Evolutionary conservation across 2,888 invertebrate genomes (phyloP).

Genomic region (Stictocephala bisonia): DNA sequence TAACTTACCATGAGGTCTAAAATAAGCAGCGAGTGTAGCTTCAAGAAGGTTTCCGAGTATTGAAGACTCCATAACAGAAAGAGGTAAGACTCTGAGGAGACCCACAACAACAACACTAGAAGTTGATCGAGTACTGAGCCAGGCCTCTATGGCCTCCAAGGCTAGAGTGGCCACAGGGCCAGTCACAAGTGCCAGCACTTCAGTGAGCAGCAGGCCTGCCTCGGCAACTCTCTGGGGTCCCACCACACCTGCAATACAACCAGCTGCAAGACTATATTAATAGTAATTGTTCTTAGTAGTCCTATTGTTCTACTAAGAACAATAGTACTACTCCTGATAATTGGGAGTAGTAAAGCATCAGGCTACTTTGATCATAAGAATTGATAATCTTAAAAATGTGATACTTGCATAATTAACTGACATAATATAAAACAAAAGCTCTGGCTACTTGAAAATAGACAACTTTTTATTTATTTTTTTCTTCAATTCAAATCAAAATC

Average conservation of each 20-base stretch:
- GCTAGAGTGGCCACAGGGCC: conserved; percentile 62
- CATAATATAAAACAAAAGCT: no score
- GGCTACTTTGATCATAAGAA: no score
- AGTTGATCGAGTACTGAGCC: conserved; percentile 66
- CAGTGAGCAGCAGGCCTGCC: conserved; percentile 67
- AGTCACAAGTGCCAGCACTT: conserved; percentile 66
- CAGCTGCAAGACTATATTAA: no score
- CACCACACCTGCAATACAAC: conserved; percentile 47
- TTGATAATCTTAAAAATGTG: no score
- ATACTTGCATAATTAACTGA: no score
- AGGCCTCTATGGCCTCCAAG: conserved; percentile 63
- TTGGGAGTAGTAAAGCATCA: no score
- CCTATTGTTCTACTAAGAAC: no score
- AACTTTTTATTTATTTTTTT: no score
- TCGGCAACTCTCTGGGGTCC: conserved; percentile 62
- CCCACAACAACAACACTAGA: conserved; percentile 66
- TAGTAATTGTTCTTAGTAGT: no score
- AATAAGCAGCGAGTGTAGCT: conserved; percentile 68
- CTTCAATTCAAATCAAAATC: no score
- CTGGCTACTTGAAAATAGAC: no score
- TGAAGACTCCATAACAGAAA: conserved; percentile 66
- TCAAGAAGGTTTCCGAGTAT: conserved; percentile 68
- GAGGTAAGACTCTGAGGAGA: conserved; percentile 66
- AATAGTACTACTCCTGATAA: background rate
- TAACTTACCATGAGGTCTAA: conserved; percentile 66